Base-by-base conservation (phyloP, 2,888 invertebrate species). In the Eristalinus aeneus region DNA sequence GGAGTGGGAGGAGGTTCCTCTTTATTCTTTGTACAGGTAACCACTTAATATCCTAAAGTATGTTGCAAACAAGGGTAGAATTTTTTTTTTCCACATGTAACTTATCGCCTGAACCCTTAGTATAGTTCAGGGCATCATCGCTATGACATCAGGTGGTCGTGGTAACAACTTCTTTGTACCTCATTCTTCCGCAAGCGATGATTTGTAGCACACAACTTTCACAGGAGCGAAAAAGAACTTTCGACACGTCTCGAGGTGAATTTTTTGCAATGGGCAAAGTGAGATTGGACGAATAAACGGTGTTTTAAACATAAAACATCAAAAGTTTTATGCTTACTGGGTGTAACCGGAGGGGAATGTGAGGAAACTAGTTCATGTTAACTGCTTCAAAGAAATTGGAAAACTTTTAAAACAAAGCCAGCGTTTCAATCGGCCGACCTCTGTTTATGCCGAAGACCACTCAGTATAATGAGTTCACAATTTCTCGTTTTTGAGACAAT, bases 111-210 rank as follows among this genome's bases (percentile, higher is more conserved):
- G 67, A 73, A 60, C 60, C 36, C 65, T 60, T 22, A 16, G 20
- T 31, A 12, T 56, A 60, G 74, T 72, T 75, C 12, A 39, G 39
- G 64, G 53, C 60, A 74, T 67, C 77, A 67, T 86, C 73, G 34
- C 86, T 82, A 86, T 86, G 86, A 71, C 77, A 86, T 86, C 86
- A 86, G 86, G 86, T 86, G 86, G 60, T 67, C 65, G 54, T 82
- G 76, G 86, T 78, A 65, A 82, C 86, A 53, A 68, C 60, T 77
- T 54, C 63, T 54, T 76, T 63, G 46, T 32, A 46, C 31, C 63
- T 73, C 16, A 64, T 36, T 32, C 61, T 72, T 68, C 27, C 31
- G 46, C 22, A 64, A 69, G 63, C 63, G 72, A 82, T 86, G 86
- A 86, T 86, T 86, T 86, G 82, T 86, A 71, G 46, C 34, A 36